Evolutionary conservation across 2,797 vertebrate species (phyloP), one percentile per base, ranked within the genome.

Genomic region (Momotus momota): DNA sequence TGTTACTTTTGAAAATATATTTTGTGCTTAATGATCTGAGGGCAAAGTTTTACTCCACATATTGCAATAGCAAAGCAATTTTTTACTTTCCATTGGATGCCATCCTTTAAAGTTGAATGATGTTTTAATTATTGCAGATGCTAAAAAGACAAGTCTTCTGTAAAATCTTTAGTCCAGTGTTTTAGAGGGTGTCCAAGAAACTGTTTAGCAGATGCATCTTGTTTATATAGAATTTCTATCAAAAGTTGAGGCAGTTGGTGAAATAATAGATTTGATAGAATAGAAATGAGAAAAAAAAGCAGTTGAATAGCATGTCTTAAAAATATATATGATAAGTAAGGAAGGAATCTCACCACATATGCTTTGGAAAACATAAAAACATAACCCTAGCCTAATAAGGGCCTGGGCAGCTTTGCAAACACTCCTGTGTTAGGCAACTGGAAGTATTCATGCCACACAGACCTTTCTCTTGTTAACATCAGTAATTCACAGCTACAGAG

Each of bases 241-340:
- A 11, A 54, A 83, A 81, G 13, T 18, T 75, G 21, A 91, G 29
- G 26, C 45, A 86, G 33, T 46, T 83, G 31, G 23, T 72, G 33
- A 90, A 91, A 94, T 38, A 78, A 91, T 27, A 83, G 33, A 78
- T 71, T 71, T 85, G 41, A 78, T 51, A 81, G 16, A 74, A 81
- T 3, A 81, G 49, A 93, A 40, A 58, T 23, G 10, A 54, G 35
- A 57, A 93, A 84, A 16, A 35, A 94, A 81, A 88, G 26, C 33
- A 65, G 31, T 54, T 72, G 61, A 54, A 83, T 14, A 65, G 26
- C 14, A 49, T 55, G 33, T 33, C 41, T 65, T 86, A 33, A n/a
- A 88, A 90, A 31, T 49, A 35, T 25, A 8, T 15, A 58, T 10
- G 54, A 19, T n/a, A 82, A 87, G 13, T 38, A 75, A 88, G 27